Evolutionary conservation across 2,113 vertebrate species (phyloP).

Genomic region (Neolamprologus ventralis): DNA sequence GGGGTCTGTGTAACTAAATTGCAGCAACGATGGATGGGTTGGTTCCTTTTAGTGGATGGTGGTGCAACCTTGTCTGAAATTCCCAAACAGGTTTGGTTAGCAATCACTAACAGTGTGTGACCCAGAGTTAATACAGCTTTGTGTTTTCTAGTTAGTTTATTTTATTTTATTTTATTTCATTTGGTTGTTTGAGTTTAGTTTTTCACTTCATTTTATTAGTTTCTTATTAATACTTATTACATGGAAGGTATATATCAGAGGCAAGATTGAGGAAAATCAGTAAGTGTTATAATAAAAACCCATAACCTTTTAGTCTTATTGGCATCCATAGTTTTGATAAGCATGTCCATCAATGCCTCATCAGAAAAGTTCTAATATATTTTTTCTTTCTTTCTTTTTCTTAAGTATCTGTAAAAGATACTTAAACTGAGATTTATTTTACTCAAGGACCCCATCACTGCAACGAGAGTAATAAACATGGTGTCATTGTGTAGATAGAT

Average conservation of each 20-base stretch:
- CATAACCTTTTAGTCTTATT: not conserved
- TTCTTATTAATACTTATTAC: not conserved
- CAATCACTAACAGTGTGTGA: not conserved
- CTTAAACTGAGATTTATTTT: not conserved
- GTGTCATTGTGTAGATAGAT: not conserved
- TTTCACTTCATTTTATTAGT: not conserved
- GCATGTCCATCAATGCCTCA: not conserved
- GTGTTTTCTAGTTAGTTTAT: not conserved
- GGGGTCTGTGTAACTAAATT: not conserved
- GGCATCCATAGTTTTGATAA: not conserved
- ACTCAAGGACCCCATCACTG: not conserved
- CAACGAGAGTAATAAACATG: not conserved
- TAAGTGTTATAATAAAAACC: not conserved
- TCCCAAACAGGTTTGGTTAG: not conserved
- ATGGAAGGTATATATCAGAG: not conserved
- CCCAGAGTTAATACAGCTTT: not conserved
- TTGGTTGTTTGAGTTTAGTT: not conserved
- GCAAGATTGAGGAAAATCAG: not conserved
- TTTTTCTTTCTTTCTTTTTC: not conserved
- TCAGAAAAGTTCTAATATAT: not conserved
- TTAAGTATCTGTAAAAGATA: not conserved
- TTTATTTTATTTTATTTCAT: accelerated
- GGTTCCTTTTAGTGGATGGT: not conserved
- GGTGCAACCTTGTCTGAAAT: not conserved
- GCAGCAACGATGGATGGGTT: not conserved